Evolutionary conservation across 1,140 invertebrate genomes (phyloP).

Genomic region (Leptinotarsa undecemlineata): DNA sequence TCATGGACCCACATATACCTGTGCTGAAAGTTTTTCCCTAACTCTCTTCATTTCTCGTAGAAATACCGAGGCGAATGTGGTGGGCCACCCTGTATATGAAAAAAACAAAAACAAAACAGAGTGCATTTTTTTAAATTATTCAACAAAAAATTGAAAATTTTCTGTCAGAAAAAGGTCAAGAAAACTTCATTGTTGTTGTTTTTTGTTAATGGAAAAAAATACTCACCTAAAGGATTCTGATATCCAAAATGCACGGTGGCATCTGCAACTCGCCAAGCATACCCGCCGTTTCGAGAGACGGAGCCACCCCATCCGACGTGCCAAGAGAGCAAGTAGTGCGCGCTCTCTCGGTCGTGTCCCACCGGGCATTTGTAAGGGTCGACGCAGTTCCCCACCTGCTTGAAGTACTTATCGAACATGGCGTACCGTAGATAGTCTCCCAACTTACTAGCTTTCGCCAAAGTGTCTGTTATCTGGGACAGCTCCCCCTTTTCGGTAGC

Average conservation of each 20-base stretch:
- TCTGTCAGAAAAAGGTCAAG: too few species aligned
- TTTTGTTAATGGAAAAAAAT: too few species aligned
- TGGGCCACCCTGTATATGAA: too few species aligned
- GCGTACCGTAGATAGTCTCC: constrained; percentile 36
- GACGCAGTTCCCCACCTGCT: constrained; percentile 22
- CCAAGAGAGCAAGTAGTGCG: constrained; percentile 35
- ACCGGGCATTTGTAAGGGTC: constrained; percentile 31
- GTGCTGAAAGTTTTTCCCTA: too few species aligned
- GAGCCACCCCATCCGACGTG: constrained; percentile 35
- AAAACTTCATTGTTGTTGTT: too few species aligned
- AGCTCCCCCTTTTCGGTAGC: constrained; percentile 33
- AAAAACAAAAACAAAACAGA: too few species aligned
- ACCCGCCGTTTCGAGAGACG: constrained; percentile 21
- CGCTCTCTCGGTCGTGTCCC: constrained; percentile 33
- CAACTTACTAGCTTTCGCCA: constrained; percentile 34
- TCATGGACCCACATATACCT: too few species aligned
- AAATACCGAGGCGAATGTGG: too few species aligned
- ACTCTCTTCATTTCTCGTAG: too few species aligned
- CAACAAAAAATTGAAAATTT: too few species aligned
- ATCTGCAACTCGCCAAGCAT: constrained; percentile 36
- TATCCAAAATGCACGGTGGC: constrained; percentile 34
- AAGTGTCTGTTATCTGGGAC: constrained; percentile 24
- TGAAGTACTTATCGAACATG: constrained; percentile 37
- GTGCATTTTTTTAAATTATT: too few species aligned
- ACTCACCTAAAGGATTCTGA: constrained; percentile 31